phyloP scores from a whole-genome alignment of 1,140 invertebrate genomes.

The Paraescarpia echinospica region DNA sequence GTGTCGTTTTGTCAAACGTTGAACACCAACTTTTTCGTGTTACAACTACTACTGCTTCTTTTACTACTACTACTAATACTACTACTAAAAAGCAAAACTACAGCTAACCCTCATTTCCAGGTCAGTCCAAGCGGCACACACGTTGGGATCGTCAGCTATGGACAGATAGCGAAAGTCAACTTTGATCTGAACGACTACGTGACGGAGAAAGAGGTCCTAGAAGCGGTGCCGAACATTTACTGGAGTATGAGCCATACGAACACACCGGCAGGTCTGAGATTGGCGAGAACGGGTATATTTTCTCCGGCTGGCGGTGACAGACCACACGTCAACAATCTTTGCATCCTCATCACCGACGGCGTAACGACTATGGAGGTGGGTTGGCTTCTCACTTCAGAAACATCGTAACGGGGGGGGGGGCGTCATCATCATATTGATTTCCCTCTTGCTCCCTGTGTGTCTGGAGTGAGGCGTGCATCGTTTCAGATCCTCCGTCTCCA shows the following conservation, averaged over 20 bases:
- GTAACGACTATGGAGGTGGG: slow-evolving; percentile 37
- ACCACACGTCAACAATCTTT: slow-evolving; percentile 27
- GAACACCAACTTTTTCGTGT: background rate
- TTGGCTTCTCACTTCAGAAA: too few relatives aligned
- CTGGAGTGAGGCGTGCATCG: too few relatives aligned
- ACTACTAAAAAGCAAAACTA: background rate
- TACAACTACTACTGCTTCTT: background rate
- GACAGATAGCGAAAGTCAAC: background rate
- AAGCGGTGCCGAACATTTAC: background rate
- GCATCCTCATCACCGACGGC: slow-evolving; percentile 40
- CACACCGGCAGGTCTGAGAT: background rate
- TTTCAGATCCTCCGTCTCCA: too few relatives aligned
- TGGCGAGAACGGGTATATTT: background rate
- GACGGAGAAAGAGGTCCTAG: background rate
- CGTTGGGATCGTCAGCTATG: slow-evolving; percentile 1
- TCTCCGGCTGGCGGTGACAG: slow-evolving; percentile 22
- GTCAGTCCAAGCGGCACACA: background rate
- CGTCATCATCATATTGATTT: too few relatives aligned
- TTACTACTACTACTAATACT: background rate
- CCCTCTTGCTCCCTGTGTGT: too few relatives aligned
- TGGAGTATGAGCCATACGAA: slow-evolving; percentile 9
- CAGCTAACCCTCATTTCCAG: background rate
- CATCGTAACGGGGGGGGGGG: too few relatives aligned
- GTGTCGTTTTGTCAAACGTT: too few relatives aligned
- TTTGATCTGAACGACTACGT: background rate